These are phyloP conservation scores for Porites lobata DNA, from an alignment of 92 coral and sea anemone species.

Conservation along the genomic window DNA sequence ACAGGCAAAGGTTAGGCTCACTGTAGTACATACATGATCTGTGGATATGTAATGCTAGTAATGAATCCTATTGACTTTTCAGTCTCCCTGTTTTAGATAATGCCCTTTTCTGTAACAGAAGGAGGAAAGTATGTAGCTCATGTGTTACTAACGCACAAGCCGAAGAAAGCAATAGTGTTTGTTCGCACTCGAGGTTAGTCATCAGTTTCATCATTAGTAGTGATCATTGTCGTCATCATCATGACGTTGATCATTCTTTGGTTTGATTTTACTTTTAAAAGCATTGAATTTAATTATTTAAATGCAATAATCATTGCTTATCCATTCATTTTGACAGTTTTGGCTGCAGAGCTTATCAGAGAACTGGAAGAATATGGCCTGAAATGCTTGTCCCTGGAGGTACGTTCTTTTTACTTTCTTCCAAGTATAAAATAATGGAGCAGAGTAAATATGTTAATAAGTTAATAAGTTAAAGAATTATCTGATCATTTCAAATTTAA, in stretches of 20 bases:
- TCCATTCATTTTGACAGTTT: constrained; percentile 28
- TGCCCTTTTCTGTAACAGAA: constrained; percentile 84
- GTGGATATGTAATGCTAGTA: too few relatives aligned
- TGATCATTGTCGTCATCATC: too few relatives aligned
- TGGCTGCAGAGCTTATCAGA: constrained; percentile 63
- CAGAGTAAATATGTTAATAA: too few relatives aligned
- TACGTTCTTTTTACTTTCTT: too few relatives aligned
- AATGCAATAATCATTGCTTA: too few relatives aligned
- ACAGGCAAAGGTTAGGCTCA: too few relatives aligned
- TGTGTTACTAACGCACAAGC: constrained; percentile 66
- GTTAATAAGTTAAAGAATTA: too few relatives aligned
- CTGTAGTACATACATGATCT: too few relatives aligned
- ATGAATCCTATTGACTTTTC: too few relatives aligned
- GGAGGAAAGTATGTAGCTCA: constrained; percentile 92
- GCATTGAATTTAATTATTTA: background rate
- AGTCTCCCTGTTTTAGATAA: constrained; percentile 46
- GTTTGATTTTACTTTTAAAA: background rate
- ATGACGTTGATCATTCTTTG: background rate
- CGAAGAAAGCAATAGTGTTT: constrained; percentile 67
- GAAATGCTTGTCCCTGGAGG: constrained; percentile 8
- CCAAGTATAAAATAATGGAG: too few relatives aligned
- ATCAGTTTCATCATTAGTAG: background rate
- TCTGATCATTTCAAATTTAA: too few relatives aligned
- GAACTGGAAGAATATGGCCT: constrained; percentile 75
- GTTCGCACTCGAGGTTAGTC: constrained; percentile 82